These are phyloP conservation scores for Axea sp. DNA, from an alignment of 2,888 invertebrate species.

Conservation along the genomic window DNA sequence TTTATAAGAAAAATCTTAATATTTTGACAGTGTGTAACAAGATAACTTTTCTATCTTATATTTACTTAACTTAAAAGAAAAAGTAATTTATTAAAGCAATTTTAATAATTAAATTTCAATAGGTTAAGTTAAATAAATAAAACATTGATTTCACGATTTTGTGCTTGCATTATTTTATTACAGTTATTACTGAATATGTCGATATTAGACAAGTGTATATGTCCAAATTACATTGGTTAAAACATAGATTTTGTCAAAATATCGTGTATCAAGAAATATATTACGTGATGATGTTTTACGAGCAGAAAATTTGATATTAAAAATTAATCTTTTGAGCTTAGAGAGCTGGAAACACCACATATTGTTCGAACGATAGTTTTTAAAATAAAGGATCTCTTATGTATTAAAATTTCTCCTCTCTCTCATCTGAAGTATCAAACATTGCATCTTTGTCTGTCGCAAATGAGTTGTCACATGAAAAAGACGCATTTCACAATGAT, in stretches of 20 bases:
- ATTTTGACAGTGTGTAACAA: no score
- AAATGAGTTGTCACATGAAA: slow-evolving; percentile 5
- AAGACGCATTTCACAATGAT: slow-evolving; percentile 5
- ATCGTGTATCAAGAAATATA: slow-evolving; percentile 61
- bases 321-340: slow-evolving; percentile 47
- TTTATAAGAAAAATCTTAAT: no score
- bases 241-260: slow-evolving; percentile 68
- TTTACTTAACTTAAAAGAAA: no score
- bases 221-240: slow-evolving; percentile 72
- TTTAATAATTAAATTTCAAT: no score
- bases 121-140: no score
- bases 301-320: slow-evolving; percentile 49
- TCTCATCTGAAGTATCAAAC: no score
- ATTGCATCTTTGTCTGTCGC: not conserved
- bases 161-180: slow-evolving; percentile 71
- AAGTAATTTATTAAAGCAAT: no score
- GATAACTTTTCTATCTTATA: no score
- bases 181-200: slow-evolving; percentile 71
- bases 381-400: slow-evolving; percentile 25
- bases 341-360: slow-evolving; percentile 12
- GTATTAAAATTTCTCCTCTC: slow-evolving; percentile 9
- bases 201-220: slow-evolving; percentile 73
- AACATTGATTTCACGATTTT: no score
- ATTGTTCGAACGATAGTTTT: slow-evolving; percentile 9
- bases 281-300: slow-evolving; percentile 51